Conservation (phyloP, 2,113 vertebrate species). For the cat (Felis catus) region F.catus_Fca126_mat1.0 CM031414.1:81481501-81482000, state of each 20-base stretch:
- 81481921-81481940: not conserved
- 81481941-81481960: not conserved
- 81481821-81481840: not conserved
- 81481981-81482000: not conserved
- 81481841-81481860: not conserved
- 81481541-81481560: not conserved
- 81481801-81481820: not conserved
- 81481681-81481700: not conserved
- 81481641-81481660: not conserved
- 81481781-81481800: not conserved
- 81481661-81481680: not conserved
- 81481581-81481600: not conserved
- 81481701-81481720: not conserved
- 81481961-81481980: not conserved
- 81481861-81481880: not conserved
- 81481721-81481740: not conserved
- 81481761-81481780: not conserved
- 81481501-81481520: not conserved
- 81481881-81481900: not conserved
- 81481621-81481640: not conserved
- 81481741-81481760: not conserved
- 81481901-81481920: not conserved
- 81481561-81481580: not conserved
- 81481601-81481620: not conserved
- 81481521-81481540: not conserved